Conservation (phyloP, 2,888 invertebrate species). For the Neoaliturus tenellus region DNA sequence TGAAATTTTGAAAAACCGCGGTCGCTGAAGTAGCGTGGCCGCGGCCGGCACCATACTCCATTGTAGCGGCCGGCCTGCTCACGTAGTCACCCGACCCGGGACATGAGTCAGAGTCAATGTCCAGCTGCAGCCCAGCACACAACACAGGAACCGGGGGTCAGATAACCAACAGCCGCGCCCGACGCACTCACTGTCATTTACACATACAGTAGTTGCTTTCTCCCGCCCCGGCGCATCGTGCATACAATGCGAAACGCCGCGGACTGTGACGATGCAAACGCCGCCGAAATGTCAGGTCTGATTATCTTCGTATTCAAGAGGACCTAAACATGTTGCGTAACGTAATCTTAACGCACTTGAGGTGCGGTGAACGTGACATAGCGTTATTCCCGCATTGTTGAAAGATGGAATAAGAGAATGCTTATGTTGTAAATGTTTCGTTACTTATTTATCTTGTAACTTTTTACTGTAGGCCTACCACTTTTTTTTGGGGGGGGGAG, state of each 20-base stretch:
- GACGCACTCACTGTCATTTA: not conserved
- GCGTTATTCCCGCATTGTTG: too few relatives aligned
- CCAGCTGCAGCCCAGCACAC: not conserved
- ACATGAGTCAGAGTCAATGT: not conserved
- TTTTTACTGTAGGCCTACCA: too few relatives aligned
- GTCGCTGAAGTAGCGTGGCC: not conserved
- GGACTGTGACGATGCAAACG: too few relatives aligned
- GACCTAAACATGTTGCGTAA: too few relatives aligned
- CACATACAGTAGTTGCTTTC: conserved; percentile 1
- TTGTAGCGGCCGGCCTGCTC: not conserved
- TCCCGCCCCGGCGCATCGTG: not conserved
- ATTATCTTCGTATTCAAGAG: not conserved
- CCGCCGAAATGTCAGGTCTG: not conserved
- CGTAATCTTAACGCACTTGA: too few relatives aligned
- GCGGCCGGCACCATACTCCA: not conserved
- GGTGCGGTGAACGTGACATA: too few relatives aligned
- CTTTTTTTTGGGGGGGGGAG: too few relatives aligned
- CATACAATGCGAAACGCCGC: not conserved
- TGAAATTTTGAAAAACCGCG: too few relatives aligned
- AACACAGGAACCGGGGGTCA: conserved; percentile 5
- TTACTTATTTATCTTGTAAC: too few relatives aligned
- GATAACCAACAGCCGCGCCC: not conserved
- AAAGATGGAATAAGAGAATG: too few relatives aligned
- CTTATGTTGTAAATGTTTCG: too few relatives aligned
- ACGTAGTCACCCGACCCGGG: not conserved